These are phyloP conservation scores for Trichacis sp. DNA, from an alignment of 2,888 invertebrate genomes.

Conservation along the genomic window DNA sequence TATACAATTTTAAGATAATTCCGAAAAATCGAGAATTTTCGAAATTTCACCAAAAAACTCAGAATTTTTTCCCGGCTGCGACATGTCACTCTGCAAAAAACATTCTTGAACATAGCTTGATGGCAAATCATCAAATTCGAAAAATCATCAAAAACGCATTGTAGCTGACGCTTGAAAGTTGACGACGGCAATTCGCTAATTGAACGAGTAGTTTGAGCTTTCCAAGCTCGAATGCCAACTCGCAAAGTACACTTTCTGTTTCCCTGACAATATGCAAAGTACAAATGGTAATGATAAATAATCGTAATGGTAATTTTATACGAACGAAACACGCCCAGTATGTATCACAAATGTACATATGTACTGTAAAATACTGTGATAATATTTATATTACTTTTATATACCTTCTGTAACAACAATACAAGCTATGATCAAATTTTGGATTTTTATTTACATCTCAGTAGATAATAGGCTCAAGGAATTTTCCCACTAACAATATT, in stretches of 20 bases:
- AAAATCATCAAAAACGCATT: no score
- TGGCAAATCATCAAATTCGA: no score
- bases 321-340: constrained; percentile 47
- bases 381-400: constrained; percentile 63
- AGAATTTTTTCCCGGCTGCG: no score
- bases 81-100: no score
- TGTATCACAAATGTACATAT: constrained; percentile 64
- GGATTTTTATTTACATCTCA: constrained; percentile 22
- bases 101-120: no score
- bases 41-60: background rate
- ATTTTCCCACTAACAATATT: no score
- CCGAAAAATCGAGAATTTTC: background rate
- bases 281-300: constrained; percentile 50
- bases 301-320: constrained; percentile 44
- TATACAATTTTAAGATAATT: background rate
- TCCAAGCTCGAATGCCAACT: constrained; percentile 6
- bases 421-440: constrained; percentile 41
- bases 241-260: constrained; percentile 35
- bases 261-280: constrained; percentile 57
- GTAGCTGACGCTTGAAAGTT: no score
- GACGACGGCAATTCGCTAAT: no score
- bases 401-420: constrained; percentile 48
- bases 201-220: background rate
- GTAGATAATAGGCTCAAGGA: background rate
- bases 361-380: constrained; percentile 68